Evolutionary conservation across 92 coral and sea anemone genomes (phyloP).

Genomic region (Porites lobata): DNA sequence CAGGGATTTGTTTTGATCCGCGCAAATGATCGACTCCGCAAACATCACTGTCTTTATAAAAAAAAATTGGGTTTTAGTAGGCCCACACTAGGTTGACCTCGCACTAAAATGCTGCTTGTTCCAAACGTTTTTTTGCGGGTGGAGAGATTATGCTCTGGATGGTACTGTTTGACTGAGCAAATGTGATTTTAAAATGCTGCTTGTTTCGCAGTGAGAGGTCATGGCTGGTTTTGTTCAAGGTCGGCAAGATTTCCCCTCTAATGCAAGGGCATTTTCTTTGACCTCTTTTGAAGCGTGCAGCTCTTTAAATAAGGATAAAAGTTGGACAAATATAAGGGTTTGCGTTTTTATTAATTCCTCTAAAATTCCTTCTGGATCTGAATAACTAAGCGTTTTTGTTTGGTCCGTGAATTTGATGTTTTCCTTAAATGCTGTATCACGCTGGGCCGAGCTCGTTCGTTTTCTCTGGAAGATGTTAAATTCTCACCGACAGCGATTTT

Average conservation of each 20-base stretch:
- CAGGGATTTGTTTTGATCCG: not conserved
- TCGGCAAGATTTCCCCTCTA: not conserved
- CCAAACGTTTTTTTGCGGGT: not conserved
- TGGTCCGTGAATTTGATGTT: conserved; percentile 10
- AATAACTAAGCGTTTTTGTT: not conserved
- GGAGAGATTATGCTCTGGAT: no score
- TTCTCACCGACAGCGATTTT: conserved; percentile 7
- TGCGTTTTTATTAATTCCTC: not conserved
- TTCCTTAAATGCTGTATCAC: not conserved
- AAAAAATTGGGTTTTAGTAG: not conserved
- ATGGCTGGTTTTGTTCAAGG: not conserved
- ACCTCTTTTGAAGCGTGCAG: not conserved
- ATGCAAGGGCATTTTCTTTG: no score
- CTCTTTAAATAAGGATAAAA: not conserved
- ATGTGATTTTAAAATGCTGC: no score
- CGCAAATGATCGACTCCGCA: not conserved
- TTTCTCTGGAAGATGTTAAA: conserved; percentile 10
- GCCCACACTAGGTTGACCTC: not conserved
- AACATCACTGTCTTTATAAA: not conserved
- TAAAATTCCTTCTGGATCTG: no score
- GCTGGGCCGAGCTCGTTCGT: not conserved
- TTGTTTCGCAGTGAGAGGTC: not conserved
- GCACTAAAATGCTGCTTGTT: conserved; percentile 10
- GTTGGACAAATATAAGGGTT: not conserved
- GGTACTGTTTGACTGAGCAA: no score